Conservation (phyloP, 2,888 invertebrate species). For the Ramazzottius varieornatus region DNA sequence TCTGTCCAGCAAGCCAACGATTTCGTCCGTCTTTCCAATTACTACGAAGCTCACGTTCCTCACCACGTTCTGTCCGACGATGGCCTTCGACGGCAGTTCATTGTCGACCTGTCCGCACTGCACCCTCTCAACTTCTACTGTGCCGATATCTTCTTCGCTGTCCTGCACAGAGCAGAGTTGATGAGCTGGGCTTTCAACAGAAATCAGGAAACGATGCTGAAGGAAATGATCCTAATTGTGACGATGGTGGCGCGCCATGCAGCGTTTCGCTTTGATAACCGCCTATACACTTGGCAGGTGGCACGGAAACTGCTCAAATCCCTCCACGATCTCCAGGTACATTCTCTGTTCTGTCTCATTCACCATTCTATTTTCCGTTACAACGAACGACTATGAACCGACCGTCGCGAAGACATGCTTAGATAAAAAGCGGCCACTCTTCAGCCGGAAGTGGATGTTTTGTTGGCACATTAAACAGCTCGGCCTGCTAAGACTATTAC, state of each 20-base stretch:
- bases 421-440: background rate
- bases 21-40: constrained; percentile 1
- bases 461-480: background rate
- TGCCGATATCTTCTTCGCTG: background rate
- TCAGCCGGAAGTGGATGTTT: background rate
- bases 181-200: background rate
- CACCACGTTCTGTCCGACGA: background rate
- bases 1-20: background rate
- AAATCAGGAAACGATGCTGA: background rate
- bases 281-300: background rate
- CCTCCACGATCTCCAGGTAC: background rate
- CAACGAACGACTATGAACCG: too few relatives aligned
- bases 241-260: background rate
- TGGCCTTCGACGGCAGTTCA: background rate
- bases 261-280: background rate
- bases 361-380: too few relatives aligned
- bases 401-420: too few relatives aligned
- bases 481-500: too few relatives aligned
- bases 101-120: constrained; percentile 3
- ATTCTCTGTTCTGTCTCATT: too few relatives aligned
- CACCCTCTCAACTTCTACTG: background rate
- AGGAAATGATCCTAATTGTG: background rate
- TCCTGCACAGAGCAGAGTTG: background rate
- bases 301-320: background rate
- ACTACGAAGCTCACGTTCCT: background rate